A percentile compares a stretch with the other conserved stretches of the same genome.
These are phyloP conservation scores for Plutomurus gul DNA, from an alignment of 1,140 invertebrate genomes.

Conservation along the genomic window DNA sequence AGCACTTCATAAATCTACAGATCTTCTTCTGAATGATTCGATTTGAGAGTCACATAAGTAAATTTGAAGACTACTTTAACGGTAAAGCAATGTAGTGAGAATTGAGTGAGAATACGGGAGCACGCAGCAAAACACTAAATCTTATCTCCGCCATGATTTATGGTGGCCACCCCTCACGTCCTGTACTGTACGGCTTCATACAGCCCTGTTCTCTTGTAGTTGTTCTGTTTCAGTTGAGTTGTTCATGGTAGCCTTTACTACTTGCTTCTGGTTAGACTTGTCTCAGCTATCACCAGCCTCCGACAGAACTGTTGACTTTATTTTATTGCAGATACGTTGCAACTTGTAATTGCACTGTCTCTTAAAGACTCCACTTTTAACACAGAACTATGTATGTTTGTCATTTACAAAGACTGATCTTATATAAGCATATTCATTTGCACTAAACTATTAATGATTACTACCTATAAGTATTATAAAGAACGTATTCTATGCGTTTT, in stretches of 20 bases:
- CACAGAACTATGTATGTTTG: too few relatives aligned
- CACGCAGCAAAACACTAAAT: constrained; percentile 40
- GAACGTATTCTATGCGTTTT: too few relatives aligned
- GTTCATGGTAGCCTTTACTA: not conserved
- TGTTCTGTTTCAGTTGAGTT: not conserved
- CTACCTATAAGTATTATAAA: too few relatives aligned
- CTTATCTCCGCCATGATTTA: constrained; percentile 45
- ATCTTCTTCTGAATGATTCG: not conserved
- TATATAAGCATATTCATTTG: too few relatives aligned
- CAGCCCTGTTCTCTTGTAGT: not conserved
- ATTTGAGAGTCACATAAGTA: constrained; percentile 8
- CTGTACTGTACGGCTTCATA: not conserved
- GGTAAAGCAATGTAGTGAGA: constrained; percentile 23
- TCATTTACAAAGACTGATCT: too few relatives aligned
- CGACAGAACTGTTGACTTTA: not conserved
- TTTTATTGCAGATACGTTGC: too few relatives aligned
- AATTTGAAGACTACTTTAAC: constrained; percentile 27
- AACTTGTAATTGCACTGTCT: too few relatives aligned
- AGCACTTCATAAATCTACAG: not conserved
- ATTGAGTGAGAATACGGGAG: constrained; percentile 31
- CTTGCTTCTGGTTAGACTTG: not conserved
- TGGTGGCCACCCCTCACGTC: constrained; percentile 35
- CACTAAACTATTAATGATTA: too few relatives aligned
- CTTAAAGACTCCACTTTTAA: too few relatives aligned
- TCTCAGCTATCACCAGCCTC: not conserved